These are phyloP conservation scores for Brachyrhaphis roseni DNA, from an alignment of 2,797 vertebrate genomes.

Conservation along the genomic window DNA sequence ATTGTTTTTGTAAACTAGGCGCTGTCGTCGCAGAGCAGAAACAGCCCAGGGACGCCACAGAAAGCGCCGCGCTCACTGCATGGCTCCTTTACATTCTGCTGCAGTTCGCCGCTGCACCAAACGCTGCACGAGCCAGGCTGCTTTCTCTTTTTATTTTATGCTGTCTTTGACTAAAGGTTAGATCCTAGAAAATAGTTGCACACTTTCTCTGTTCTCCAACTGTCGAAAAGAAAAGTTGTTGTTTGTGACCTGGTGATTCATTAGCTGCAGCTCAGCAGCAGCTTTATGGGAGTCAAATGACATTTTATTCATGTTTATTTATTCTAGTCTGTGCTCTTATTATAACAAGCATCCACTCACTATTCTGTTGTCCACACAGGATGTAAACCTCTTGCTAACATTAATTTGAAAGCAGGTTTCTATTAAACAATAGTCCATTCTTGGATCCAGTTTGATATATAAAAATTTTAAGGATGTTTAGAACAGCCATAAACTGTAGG, in stretches of 20 bases:
- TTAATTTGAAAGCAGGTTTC: neutral
- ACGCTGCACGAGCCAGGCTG: neutral
- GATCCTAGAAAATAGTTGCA: neutral
- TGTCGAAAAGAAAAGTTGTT: neutral
- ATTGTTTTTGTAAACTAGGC: neutral
- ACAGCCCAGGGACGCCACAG: neutral
- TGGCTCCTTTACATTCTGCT: conserved; percentile 2
- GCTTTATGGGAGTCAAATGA: neutral
- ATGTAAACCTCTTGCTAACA: neutral
- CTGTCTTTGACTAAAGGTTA: neutral
- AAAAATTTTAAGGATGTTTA: neutral
- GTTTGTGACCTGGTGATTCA: neutral
- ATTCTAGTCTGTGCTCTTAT: neutral
- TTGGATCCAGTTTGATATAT: neutral
- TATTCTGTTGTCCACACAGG: neutral
- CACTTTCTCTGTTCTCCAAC: neutral
- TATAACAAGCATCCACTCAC: neutral
- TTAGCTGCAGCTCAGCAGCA: neutral
- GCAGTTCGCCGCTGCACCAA: neutral
- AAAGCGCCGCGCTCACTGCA: neutral
- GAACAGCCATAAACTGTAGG: neutral
- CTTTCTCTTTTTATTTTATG: neutral
- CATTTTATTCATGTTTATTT: neutral
- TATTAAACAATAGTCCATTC: neutral
- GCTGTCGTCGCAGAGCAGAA: neutral